Percentiles rank a stretch among this genome's conserved stretches.
These are phyloP conservation scores for Eumacrocentrus americanus DNA, from an alignment of 2,888 invertebrate species.

Conservation along the genomic window DNA sequence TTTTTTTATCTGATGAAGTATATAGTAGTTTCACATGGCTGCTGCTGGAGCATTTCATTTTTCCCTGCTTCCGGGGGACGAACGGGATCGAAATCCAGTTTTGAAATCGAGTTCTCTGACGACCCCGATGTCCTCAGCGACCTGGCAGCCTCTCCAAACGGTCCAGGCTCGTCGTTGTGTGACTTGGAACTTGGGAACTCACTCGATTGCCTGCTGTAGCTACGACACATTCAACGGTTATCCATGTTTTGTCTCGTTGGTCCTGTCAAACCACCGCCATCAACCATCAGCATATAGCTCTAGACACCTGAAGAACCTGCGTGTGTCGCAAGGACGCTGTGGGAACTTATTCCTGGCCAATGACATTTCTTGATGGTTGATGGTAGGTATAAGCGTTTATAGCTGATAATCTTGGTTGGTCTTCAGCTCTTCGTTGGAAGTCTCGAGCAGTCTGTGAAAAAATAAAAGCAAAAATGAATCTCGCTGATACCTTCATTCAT, in stretches of 20 bases:
- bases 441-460: too few species aligned
- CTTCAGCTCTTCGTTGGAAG: too few species aligned
- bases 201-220: neutral
- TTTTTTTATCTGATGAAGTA: too few species aligned
- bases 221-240: conserved; percentile 25
- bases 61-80: conserved; percentile 36
- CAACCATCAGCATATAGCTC: too few species aligned
- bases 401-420: too few species aligned
- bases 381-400: too few species aligned
- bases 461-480: neutral
- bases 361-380: neutral
- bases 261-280: neutral
- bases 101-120: conserved; percentile 54
- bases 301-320: neutral
- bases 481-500: conserved; percentile 20
- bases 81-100: conserved; percentile 58
- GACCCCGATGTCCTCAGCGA: conserved; percentile 19
- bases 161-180: conserved; percentile 44
- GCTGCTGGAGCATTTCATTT: too few species aligned
- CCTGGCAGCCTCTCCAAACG: conserved; percentile 52
- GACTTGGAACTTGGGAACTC: conserved; percentile 21
- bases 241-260: conserved; percentile 36
- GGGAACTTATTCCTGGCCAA: neutral
- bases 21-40: too few species aligned
- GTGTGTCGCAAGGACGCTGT: neutral